phyloP scores from a whole-genome alignment of 2,797 vertebrate genomes.

The Clarias platycephalus region DNA sequence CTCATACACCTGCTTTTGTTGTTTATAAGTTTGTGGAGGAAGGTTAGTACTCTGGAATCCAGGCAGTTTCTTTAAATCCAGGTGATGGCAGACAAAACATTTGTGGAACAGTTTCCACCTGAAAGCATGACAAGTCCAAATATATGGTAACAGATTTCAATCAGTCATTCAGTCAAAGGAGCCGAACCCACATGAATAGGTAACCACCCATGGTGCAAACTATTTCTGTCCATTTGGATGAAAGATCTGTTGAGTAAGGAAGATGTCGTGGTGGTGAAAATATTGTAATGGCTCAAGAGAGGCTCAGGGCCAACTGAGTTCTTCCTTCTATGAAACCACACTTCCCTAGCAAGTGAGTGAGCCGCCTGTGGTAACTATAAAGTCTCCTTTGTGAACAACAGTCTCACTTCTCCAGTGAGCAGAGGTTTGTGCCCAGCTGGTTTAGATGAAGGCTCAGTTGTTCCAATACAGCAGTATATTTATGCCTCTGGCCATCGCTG shows the following conservation, averaged over 20 bases:
- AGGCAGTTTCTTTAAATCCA: neutral
- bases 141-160: neutral
- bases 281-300: too few species aligned
- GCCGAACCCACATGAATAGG: neutral
- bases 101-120: neutral
- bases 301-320: too few species aligned
- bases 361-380: neutral
- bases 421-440: neutral
- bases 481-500: neutral
- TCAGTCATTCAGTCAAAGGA: neutral
- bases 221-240: neutral
- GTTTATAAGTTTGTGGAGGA: neutral
- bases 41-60: neutral
- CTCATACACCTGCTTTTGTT: neutral
- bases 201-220: too few species aligned
- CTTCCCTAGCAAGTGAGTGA: neutral
- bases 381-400: neutral
- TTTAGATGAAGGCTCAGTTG: neutral
- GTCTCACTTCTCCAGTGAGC: neutral
- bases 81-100: neutral
- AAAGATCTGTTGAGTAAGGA: neutral
- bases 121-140: neutral
- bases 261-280: neutral
- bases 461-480: neutral
- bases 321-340: neutral